A percentile compares a stretch with the other conserved stretches of the same genome.
Conservation (phyloP, 2,113 vertebrate species). For the Psilopsiagon aurifrons region DNA sequence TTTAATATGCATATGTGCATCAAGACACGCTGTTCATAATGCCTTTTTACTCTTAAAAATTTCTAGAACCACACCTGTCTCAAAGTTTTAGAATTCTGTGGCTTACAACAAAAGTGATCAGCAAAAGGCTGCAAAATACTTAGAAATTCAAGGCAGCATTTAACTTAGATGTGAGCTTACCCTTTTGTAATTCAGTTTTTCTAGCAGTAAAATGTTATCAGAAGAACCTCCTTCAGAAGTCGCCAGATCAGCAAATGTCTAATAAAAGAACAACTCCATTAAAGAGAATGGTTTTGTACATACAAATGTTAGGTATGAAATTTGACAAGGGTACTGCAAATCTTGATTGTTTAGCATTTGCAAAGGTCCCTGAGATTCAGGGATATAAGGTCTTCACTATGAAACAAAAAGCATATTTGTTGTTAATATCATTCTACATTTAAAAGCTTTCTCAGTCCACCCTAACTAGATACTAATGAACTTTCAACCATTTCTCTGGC, state of each 20-base stretch:
- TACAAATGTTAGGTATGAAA: constrained; percentile 12
- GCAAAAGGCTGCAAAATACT: constrained; percentile 7
- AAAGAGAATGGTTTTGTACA: constrained; percentile 9
- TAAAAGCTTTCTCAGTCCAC: neutral
- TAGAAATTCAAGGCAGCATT: neutral
- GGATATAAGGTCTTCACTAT: neutral
- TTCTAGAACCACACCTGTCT: neutral
- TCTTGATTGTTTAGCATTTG: constrained; percentile 17
- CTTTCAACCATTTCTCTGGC: neutral
- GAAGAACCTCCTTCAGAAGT: constrained; percentile 18
- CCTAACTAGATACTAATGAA: constrained; percentile 14
- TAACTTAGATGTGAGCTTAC: constrained; percentile 14
- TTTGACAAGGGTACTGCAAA: neutral
- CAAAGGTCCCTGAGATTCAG: neutral
- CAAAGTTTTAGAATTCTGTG: neutral
- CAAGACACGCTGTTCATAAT: neutral
- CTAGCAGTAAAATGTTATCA: constrained; percentile 11
- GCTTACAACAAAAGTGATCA: neutral
- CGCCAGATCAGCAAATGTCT: constrained; percentile 28
- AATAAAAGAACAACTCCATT: constrained; percentile 44
- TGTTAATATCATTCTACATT: neutral
- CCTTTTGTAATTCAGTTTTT: constrained; percentile 39
- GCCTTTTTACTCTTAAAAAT: constrained; percentile 1
- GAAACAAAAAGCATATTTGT: neutral
- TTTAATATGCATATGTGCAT: constrained; percentile 27